Base-by-base conservation (phyloP, 2,113 vertebrate species). In the Trichomycterus rosablanca region DNA sequence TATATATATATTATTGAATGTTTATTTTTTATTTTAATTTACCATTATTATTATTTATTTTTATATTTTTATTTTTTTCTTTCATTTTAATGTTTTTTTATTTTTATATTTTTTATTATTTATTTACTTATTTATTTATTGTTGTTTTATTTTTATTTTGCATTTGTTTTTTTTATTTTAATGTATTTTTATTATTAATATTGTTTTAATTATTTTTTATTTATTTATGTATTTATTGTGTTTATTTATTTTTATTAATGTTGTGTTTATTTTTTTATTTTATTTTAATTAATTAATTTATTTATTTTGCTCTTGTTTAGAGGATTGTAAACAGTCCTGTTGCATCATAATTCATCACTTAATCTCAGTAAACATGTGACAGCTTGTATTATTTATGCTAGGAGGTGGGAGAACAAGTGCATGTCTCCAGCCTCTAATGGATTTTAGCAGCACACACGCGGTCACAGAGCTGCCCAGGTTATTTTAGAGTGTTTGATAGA, bases 361-460 rank as follows among this genome's bases (percentile, higher is more conserved):
- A 57, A 55, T 59, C 35, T 26, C 7, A 42, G 12, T 39, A 52
- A 63, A 57, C 68, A 62, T 66, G 11, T 56, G 66, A 24, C 57
- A 43, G 20, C 12, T 18, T 44, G 1, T 44, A 61, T 62, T 51
- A 44, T 35, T 59, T 44, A 55, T 60, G 68, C 64, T 40, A 53
- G 18, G 44, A 30, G n/a, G 15, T 53, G 18, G 26, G 18, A 15
- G 12, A 42, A 51, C 14, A n/a, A 42, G 22, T 16, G 19, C 11
- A 35, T 26, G 46, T 19, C 35, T 63, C 18, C 18, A 20, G 24
- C 9, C 48, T 22, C 46, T 50, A 22, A 58, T 15, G 24, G 53
- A 46, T 44, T 72, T 18, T 15, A 63, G 53, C 42, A 49, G 26
- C 24, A 14, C 46, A 44, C 15, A 46, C 53, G 22, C 22, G 43